Conservation (phyloP, 2,888 invertebrate genomes). For the Hirtodrosophila alboralis region DNA sequence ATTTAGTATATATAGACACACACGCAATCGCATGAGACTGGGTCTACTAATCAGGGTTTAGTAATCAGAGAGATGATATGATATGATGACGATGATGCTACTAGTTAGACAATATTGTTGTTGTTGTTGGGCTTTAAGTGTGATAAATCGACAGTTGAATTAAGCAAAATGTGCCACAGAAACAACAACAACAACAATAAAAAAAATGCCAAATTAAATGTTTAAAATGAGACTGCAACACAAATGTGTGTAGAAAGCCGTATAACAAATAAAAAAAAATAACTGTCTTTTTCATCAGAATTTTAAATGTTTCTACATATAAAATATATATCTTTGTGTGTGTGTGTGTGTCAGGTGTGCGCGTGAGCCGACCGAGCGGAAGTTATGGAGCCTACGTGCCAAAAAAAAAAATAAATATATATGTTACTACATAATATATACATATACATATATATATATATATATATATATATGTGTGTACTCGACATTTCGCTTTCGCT, state of each 20-base stretch:
- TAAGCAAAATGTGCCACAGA: constrained; percentile 57
- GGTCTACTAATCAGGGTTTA: constrained; percentile 59
- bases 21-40: constrained; percentile 65
- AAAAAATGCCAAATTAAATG: constrained; percentile 11
- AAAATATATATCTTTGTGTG: constrained; percentile 13
- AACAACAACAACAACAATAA: too few relatives aligned
- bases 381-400: constrained; percentile 73
- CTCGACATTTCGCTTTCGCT: constrained; percentile 58
- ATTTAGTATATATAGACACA: constrained; percentile 16
- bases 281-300: constrained; percentile 76
- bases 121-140: constrained; percentile 57
- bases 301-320: constrained; percentile 62
- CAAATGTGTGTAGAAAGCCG: too few relatives aligned
- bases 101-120: constrained; percentile 3
- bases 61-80: constrained; percentile 46
- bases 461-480: constrained; percentile 16
- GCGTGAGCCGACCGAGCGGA: constrained; percentile 66
- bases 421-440: constrained; percentile 11
- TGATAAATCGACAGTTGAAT: constrained; percentile 77
- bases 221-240: too few relatives aligned
- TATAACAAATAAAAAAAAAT: constrained; percentile 66
- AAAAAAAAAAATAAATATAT: constrained; percentile 44
- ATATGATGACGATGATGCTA: constrained; percentile 38
- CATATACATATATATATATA: constrained; percentile 15
- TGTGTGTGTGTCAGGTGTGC: constrained; percentile 67